Percentiles rank a stretch among this genome's conserved stretches.
Conservation (phyloP, 23 tunicate genomes). For the Styela plicata region DNA sequence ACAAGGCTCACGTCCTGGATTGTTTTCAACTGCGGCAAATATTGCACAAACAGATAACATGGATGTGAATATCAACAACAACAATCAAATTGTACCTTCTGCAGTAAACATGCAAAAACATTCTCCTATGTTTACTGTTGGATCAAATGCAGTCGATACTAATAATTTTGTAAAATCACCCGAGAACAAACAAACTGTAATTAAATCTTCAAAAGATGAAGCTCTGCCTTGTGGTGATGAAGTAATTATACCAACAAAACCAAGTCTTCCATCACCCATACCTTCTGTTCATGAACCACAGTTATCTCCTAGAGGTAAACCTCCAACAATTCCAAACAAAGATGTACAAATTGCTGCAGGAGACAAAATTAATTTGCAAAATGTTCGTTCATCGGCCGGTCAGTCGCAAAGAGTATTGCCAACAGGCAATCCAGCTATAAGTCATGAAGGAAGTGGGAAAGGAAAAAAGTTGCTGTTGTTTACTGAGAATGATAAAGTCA, state of each 20-base stretch:
- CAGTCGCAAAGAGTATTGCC: background rate
- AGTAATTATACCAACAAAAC: background rate
- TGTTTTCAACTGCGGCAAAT: background rate
- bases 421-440: background rate
- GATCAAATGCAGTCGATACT: background rate
- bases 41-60: background rate
- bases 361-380: background rate
- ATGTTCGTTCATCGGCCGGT: background rate
- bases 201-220: background rate
- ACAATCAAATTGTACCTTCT: slow-evolving; percentile 15
- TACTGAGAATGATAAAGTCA: too few relatives aligned
- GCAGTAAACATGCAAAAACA: background rate
- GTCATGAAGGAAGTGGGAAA: background rate
- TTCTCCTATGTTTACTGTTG: background rate
- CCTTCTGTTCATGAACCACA: slow-evolving; percentile 14
- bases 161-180: background rate
- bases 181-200: background rate
- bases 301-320: background rate
- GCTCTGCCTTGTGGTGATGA: background rate
- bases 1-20: slow-evolving; percentile 13
- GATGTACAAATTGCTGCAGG: background rate
- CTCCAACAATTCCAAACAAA: background rate
- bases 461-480: background rate
- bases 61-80: slow-evolving; percentile 27
- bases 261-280: background rate